phyloP scores from a whole-genome alignment of 92 coral and sea anemone genomes.

The Epizoanthus rinbou region DNA sequence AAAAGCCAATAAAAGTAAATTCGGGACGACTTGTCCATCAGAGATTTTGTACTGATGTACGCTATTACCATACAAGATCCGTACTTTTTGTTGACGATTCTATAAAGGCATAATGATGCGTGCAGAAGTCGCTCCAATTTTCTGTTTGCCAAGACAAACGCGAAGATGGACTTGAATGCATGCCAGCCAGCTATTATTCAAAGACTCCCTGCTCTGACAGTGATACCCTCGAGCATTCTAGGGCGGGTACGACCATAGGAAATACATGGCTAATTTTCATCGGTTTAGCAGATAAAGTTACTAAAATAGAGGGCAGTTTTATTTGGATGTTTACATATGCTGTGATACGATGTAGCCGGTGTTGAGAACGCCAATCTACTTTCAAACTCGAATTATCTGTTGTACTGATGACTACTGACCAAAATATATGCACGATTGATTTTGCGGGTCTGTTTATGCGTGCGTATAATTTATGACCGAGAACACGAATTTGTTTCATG shows the following conservation, averaged over 20 bases:
- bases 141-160: conserved; percentile 3
- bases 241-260: conserved; percentile 24
- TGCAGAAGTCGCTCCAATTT: neutral
- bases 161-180: no score
- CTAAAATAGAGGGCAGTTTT: conserved; percentile 6
- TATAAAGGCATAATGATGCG: no score
- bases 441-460: neutral
- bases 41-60: no score
- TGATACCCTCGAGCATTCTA: neutral
- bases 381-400: neutral
- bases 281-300: conserved; percentile 23
- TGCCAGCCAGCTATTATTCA: neutral
- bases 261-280: conserved; percentile 6
- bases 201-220: conserved; percentile 3
- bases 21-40: no score
- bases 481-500: neutral
- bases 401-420: neutral
- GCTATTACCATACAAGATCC: neutral
- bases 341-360: neutral
- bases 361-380: neutral
- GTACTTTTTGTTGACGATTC: neutral
- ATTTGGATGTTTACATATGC: neutral
- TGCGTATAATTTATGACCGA: conserved; percentile 42
- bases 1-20: no score
- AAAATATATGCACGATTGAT: neutral